Percentiles rank a stretch among this genome's conserved stretches.
Conservation (phyloP, 92 coral and sea anemone species). For the Zoanthus sansibaricus region DNA sequence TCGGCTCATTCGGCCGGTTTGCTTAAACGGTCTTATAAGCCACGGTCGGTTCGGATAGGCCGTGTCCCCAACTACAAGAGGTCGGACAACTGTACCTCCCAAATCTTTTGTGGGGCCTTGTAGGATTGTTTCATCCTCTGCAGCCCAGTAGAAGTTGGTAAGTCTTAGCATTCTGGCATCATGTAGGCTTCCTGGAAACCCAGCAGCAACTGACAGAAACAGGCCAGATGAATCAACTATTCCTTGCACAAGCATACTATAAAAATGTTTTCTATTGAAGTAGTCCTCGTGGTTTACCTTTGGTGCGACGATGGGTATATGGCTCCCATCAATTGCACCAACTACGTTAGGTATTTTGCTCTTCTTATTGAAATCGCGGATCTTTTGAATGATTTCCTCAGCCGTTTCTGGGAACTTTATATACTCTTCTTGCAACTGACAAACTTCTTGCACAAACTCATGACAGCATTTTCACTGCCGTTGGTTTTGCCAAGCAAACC, state of each 20-base stretch:
- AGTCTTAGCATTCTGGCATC: conserved; percentile 46
- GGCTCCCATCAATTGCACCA: conserved; percentile 22
- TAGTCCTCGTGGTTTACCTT: conserved; percentile 23
- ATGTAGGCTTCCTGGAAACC: conserved; percentile 56
- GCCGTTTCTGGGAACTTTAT: conserved; percentile 27
- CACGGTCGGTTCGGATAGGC: conserved; percentile 53
- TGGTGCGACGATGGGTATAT: conserved; percentile 13
- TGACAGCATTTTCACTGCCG: conserved; percentile 9
- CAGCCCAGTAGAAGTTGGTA: conserved; percentile 45
- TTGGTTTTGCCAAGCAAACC: conserved; percentile 17
- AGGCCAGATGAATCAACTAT: conserved; percentile 55
- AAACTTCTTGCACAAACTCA: conserved; percentile 22
- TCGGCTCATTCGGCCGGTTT: conserved; percentile 52
- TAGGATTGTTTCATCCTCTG: conserved; percentile 46
- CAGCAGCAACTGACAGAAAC: conserved; percentile 51
- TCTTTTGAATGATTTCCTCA: conserved; percentile 19
- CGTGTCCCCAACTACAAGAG: conserved; percentile 52
- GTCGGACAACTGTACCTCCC: conserved; percentile 47
- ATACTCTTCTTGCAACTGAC: conserved; percentile 14
- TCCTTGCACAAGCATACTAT: conserved; percentile 11
- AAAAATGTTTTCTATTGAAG: neutral
- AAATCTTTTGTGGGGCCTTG: conserved; percentile 34
- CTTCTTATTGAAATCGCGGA: conserved; percentile 12
- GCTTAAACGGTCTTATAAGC: conserved; percentile 59
- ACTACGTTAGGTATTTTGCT: conserved; percentile 13